A percentile compares a stretch with the other conserved stretches of the same genome.
phyloP scores from a whole-genome alignment of 2,888 invertebrate species.

The Temnothorax ravouxi region DNA sequence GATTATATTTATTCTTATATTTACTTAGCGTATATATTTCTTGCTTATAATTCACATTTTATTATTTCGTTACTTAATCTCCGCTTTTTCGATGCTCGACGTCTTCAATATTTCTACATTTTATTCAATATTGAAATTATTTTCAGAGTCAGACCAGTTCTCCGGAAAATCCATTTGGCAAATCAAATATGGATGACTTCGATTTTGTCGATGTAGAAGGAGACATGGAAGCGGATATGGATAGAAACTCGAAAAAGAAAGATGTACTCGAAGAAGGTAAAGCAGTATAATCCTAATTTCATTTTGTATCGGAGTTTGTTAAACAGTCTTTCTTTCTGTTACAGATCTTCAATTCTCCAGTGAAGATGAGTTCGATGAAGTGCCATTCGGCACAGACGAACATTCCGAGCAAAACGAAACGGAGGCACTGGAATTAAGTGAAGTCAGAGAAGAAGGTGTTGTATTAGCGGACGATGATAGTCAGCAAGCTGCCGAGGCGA shows the following conservation, averaged over 20 bases:
- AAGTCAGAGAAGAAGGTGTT: slow-evolving; percentile 80
- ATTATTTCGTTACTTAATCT: neutral
- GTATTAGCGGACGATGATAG: slow-evolving; percentile 88
- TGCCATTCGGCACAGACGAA: slow-evolving; percentile 88
- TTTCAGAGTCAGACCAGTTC: slow-evolving; percentile 88
- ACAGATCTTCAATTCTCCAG: slow-evolving; percentile 91
- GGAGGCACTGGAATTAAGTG: slow-evolving; percentile 81
- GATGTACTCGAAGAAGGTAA: slow-evolving; percentile 92
- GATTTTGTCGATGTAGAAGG: slow-evolving; percentile 91
- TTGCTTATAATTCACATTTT: neutral
- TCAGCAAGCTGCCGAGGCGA: slow-evolving; percentile 91
- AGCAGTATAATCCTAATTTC: slow-evolving; percentile 53
- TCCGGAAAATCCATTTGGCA: slow-evolving; percentile 87
- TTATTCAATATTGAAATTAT: slow-evolving; percentile 23
- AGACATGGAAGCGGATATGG: slow-evolving; percentile 83
- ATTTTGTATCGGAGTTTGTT: neutral
- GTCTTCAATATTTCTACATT: slow-evolving; percentile 6
- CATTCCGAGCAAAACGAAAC: slow-evolving; percentile 83
- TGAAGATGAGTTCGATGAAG: slow-evolving; percentile 90
- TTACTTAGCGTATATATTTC: neutral
- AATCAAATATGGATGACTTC: slow-evolving; percentile 87
- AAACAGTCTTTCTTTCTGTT: slow-evolving; percentile 58
- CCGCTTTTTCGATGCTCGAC: neutral
- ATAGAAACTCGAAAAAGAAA: slow-evolving; percentile 88
- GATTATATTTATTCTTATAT: slow-evolving; percentile 18